Base-by-base conservation (phyloP, 1,140 invertebrate genomes). In the Bombus polaris region DNA sequence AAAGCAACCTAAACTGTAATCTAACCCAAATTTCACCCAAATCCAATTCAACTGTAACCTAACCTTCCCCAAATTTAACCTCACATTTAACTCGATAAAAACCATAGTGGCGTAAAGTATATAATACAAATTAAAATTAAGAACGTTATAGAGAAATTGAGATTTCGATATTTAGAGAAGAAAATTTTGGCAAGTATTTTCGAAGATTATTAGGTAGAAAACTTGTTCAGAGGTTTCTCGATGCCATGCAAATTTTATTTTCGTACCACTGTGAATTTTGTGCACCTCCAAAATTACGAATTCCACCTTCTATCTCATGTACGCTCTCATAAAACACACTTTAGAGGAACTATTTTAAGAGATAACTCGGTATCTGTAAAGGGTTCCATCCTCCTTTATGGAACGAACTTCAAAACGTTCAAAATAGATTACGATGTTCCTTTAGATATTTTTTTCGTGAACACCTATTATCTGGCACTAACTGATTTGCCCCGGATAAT, bases 171-270 rank as follows among this genome's bases (percentile, higher is more conserved):
- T 62, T 62, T 62, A 2, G 4, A 62, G 28, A 62, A 8, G 59
- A n/a, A 42, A 42, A 25, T 39, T 39, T 28, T 39, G 22, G 3
- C 25, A 25, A 28, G 4, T 70, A 37, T 10, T 35, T 35, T 22
- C 15, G 15, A 35, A 68, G n/a, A 22, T 37, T 10, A 35, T 35
- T 73, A n/a, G 25, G 15, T 32, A 53, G 12, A 22, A 47, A 42
- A 42, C n/a, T 39, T 28, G 4, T 25, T 57, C 25, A 13, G 15
- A 47, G 35, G 39, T 47, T 2, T 39, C 25, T 65, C 57, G 44
- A 86, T 70, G 66, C 22, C 35, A 72, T 65, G 83, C 73, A 80
- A 86, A 87, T 86, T 87, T 87, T 80, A 86, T 86, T 77, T 35
- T 13, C 42, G 12, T 53, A 22, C 39, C 47, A n/a, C 28, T 10